Evolutionary conservation across 2,888 invertebrate genomes (phyloP).

Genomic region (Scelioninae gen. 2): DNA sequence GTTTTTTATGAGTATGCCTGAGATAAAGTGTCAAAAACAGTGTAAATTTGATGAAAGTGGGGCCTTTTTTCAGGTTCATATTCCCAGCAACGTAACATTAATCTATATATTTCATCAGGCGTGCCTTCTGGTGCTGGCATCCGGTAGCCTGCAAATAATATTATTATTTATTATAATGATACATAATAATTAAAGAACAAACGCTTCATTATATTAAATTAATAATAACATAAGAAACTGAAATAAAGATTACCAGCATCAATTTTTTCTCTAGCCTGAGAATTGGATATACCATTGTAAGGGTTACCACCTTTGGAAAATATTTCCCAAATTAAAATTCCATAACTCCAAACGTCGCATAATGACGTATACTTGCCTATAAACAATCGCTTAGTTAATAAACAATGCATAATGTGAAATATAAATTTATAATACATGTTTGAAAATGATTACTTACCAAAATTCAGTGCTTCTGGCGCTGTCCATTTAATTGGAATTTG

Average conservation of each 20-base stretch:
- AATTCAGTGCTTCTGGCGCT: constrained; percentile 80
- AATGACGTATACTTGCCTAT: constrained; percentile 93
- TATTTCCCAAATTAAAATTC: constrained; percentile 97
- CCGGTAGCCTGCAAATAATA: constrained; percentile 83
- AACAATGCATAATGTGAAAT: neutral
- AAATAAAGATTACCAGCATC: constrained; percentile 82
- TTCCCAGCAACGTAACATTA: constrained; percentile 96
- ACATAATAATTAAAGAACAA: neutral
- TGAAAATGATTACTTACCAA: constrained; percentile 33
- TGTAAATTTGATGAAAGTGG: constrained; percentile 92
- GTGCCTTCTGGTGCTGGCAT: constrained; percentile 95
- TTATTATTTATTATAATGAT: neutral
- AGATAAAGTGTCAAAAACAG: constrained; percentile 83
- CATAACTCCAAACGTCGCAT: constrained; percentile 98
- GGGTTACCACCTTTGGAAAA: constrained; percentile 95
- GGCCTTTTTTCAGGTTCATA: constrained; percentile 94
- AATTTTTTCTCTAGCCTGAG: constrained; percentile 94
- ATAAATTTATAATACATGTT: neutral
- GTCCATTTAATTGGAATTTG: constrained; percentile 99
- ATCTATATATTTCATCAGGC: constrained; percentile 90
- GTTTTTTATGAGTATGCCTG: constrained; percentile 67
- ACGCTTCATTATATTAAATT: neutral
- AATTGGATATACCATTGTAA: constrained; percentile 95
- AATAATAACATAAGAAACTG: neutral
- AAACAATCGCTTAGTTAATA: too few relatives aligned